Evolutionary conservation across 2,888 invertebrate species (phyloP), one percentile per base, ranked within the genome.

Genomic region (Trissolcus brochymenae): DNA sequence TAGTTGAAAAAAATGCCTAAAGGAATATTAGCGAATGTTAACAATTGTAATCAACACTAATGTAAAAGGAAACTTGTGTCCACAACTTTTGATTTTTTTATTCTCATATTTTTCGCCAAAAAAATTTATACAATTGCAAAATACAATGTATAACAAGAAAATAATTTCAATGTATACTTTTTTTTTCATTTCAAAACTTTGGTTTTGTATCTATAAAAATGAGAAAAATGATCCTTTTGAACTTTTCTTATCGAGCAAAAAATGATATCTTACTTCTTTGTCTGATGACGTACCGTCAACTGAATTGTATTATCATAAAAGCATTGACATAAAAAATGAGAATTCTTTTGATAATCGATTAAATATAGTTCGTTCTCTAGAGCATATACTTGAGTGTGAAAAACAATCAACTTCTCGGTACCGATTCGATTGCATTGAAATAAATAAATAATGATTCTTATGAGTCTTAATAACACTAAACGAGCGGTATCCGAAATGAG

Each of bases 1-100:
- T 62, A 62, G 43, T 54, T 41, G 35, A 35, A 62, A 62, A 59
- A 62, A 62, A 61, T 53, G 4, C 53, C 16, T 54, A 62, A 54
- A 53, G 43, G 53, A 43, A 16, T 43, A 62, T 62, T 62, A 62
- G 62, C 54, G 53, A 54, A 62, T 43, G 25, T 19, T 53, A 62
- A 54, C 43, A 53, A 54, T 43, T 53, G 25, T 62, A 43, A 53
- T 62, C 41, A 62, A 40, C 9, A 25, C 53, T 62, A 53, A 54
- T 25, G 16, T 25, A 25, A n/a, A 51, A 60, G 59, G n/a, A 16
- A 46, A 46, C 46, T 46, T 46, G n/a, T 46, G n/a, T 46, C 11
- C n/a, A 7, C 46, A 13, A 46, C n/a, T 9, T 16, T 16, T 16
- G n/a, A 16, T 16, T 16, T 46, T 46, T 46, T 46, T 46, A 14